Conservation (phyloP, 1,140 invertebrate species). For the Akabosia matsudoensis region DNA sequence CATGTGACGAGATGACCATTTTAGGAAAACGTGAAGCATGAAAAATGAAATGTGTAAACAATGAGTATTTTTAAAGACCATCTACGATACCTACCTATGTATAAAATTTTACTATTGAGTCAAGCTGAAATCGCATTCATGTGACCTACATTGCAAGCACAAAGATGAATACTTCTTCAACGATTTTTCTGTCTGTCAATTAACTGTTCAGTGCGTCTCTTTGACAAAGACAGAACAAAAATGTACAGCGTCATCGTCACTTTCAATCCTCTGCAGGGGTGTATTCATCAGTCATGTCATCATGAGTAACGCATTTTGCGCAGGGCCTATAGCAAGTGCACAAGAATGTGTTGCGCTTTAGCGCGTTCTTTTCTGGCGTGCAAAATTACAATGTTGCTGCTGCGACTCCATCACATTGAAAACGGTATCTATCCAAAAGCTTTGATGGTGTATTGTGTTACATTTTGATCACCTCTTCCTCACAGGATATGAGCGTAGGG, state of each 20-base stretch:
- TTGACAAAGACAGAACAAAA: background rate
- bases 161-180: background rate
- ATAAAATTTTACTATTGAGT: background rate
- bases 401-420: no score
- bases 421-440: no score
- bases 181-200: no score
- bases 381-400: no score
- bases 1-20: no score
- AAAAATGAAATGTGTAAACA: no score
- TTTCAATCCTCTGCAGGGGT: background rate
- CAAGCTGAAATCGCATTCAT: background rate
- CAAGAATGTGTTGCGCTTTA: no score
- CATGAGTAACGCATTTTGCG: background rate
- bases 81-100: background rate
- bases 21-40: no score
- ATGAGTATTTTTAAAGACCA: background rate
- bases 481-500: background rate
- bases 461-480: background rate
- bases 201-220: background rate
- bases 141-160: background rate
- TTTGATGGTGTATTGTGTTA: no score
- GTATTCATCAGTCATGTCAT: background rate
- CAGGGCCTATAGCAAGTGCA: no score
- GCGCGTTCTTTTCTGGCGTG: no score
- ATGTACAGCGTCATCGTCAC: background rate